These are phyloP conservation scores for Mamestra brassicae DNA, from an alignment of 2,888 invertebrate genomes.

Conservation along the genomic window DNA sequence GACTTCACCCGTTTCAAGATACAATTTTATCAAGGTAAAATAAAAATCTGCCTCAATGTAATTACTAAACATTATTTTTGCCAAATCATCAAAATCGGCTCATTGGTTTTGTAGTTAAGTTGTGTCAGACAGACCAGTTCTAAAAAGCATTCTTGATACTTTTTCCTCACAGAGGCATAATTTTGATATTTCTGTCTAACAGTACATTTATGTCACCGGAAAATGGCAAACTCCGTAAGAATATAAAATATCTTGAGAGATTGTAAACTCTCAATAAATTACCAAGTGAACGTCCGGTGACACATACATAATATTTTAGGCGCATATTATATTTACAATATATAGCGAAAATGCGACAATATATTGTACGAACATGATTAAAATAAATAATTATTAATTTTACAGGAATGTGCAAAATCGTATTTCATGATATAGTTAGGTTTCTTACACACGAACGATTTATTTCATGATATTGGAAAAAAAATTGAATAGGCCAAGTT, in stretches of 20 bases:
- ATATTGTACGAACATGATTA: constrained; percentile 43
- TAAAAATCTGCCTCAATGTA: too few relatives aligned
- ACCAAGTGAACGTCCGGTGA: too few relatives aligned
- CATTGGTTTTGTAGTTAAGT: background rate
- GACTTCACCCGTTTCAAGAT: background rate
- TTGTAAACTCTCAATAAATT: too few relatives aligned
- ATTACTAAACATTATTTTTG: background rate
- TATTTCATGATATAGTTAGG: constrained; percentile 53
- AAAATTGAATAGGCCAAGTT: too few relatives aligned
- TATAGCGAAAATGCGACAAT: constrained; percentile 47
- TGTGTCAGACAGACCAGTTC: too few relatives aligned
- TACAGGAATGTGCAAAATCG: constrained; percentile 68
- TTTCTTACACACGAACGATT: constrained; percentile 15
- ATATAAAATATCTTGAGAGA: too few relatives aligned
- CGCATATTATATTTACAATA: constrained; percentile 54
- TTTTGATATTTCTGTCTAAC: constrained; percentile 44
- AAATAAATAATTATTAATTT: constrained; percentile 51
- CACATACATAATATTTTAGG: constrained; percentile 41
- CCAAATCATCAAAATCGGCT: background rate
- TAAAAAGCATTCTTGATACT: constrained; percentile 23
- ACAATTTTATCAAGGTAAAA: background rate
- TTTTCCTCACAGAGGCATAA: constrained; percentile 24
- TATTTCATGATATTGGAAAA: background rate
- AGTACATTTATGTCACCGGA: background rate
- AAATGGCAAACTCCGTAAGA: too few relatives aligned